Base-by-base conservation (phyloP, 2,888 invertebrate genomes). In the Keiferia lycopersicella region DNA sequence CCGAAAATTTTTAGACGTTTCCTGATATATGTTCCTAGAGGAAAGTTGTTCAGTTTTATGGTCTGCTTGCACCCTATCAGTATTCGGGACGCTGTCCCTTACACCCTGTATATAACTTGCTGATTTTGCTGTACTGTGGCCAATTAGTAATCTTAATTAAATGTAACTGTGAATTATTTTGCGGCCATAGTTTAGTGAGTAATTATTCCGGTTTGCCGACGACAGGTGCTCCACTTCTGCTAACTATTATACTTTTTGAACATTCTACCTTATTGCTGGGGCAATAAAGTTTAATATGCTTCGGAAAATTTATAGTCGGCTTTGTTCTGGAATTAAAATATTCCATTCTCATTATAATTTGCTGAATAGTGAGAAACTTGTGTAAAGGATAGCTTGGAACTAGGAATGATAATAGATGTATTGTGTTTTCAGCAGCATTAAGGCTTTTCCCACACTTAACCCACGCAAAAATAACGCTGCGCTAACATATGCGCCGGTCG, bases 91-190 rank as follows among this genome's bases (percentile, higher is more conserved):
- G n/a, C n/a, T n/a, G n/a, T n/a, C n/a, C n/a, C n/a, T 26, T 6
- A 26, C 26, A 26, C 26, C 26, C 6, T 26, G n/a, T n/a, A 26
- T 34, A 7, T 34, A 1, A 34, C 8, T 45, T 45, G 4, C 45
- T 45, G 12, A 50, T 11, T 22, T 53, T 14, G 6, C 22, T 26
- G 3, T 22, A 7, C 51, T 53, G 51, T 53, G 51, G 7, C 22
- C 51, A 53, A 53, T 53, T 53, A 53, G 51, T 53, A 22, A 53
- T 53, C 51, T 53, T 53, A 53, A 53, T 53, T 53, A 53, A 53
- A 53, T 53, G 51, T 53, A 53, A 22, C 26, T 53, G 51, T 53
- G 51, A 53, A 53, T 53, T 53, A 53, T 53, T 53, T 53, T 53
- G 51, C 26, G 51, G 51, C 22, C 51, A 22, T 22, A 20, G 22